A percentile compares a stretch with the other conserved stretches of the same genome.
Conservation (phyloP, 23 tunicate species). For the Halocynthia aurantium region DNA sequence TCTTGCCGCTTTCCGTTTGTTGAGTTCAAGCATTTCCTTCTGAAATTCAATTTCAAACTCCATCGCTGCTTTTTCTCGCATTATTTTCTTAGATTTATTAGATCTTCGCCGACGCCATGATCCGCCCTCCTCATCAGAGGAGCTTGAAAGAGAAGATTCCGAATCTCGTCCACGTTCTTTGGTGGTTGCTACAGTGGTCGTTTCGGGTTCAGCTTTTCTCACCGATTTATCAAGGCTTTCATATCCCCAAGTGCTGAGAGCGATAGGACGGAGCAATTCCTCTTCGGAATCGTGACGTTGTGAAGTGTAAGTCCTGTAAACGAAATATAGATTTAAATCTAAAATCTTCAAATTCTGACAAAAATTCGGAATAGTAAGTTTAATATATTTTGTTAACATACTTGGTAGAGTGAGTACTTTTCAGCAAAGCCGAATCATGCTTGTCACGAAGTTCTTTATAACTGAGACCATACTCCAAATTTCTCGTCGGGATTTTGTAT, state of each 20-base stretch:
- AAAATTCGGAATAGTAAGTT: background rate
- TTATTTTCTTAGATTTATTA: background rate
- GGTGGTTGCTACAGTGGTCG: background rate
- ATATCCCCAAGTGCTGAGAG: conserved; percentile 87
- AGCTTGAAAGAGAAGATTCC: conserved; percentile 20
- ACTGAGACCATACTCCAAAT: conserved; percentile 21
- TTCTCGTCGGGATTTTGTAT: conserved; percentile 20
- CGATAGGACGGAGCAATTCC: conserved; percentile 63
- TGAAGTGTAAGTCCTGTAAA: background rate
- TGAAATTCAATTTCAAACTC: conserved; percentile 41
- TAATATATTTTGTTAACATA: too few species aligned
- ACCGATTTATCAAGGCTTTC: conserved; percentile 4
- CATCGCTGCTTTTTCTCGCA: conserved; percentile 12
- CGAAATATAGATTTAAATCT: background rate
- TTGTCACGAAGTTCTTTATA: conserved; percentile 36
- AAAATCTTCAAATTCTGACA: background rate
- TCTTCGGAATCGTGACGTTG: conserved; percentile 80
- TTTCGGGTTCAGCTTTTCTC: background rate
- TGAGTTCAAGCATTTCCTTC: conserved; percentile 19
- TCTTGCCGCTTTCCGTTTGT: conserved; percentile 19
- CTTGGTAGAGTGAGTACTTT: too few species aligned
- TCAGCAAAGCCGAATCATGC: conserved; percentile 36
- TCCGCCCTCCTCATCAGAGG: conserved; percentile 43
- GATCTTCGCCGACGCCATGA: conserved; percentile 36
- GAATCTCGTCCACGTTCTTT: conserved; percentile 9